Evolutionary conservation across 2,113 vertebrate genomes (phyloP).

Genomic region (Cyphomyrus discorhynchus): DNA sequence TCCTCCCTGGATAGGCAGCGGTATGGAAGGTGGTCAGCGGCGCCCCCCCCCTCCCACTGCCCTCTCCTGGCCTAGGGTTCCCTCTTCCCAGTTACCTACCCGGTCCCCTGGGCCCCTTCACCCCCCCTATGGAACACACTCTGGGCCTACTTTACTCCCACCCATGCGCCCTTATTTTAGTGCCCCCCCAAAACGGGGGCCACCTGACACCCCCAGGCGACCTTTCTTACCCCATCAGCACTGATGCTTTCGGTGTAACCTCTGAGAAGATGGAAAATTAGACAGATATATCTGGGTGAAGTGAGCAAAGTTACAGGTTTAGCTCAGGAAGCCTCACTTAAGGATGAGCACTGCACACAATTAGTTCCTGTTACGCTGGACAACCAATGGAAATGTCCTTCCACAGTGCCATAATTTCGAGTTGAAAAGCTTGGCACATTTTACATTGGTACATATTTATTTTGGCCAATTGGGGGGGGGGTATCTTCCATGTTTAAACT

Average conservation of each 20-base stretch:
- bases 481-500: neutral
- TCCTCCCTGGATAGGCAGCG: constrained; percentile 1
- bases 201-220: neutral
- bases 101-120: neutral
- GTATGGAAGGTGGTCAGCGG: neutral
- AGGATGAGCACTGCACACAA: neutral
- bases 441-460: neutral
- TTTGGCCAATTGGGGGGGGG: neutral
- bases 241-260: neutral
- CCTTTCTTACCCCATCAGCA: neutral
- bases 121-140: neutral
- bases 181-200: neutral
- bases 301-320: neutral
- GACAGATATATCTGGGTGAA: neutral
- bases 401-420: neutral
- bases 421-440: neutral
- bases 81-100: neutral
- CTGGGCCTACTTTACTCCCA: neutral
- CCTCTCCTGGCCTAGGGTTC: neutral
- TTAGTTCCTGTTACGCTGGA: neutral
- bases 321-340: neutral
- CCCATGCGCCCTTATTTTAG: neutral
- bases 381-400: neutral
- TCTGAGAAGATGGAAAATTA: neutral
- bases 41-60: neutral